Conservation (phyloP, 2,797 vertebrate genomes). For the Crenichthys baileyi region DNA sequence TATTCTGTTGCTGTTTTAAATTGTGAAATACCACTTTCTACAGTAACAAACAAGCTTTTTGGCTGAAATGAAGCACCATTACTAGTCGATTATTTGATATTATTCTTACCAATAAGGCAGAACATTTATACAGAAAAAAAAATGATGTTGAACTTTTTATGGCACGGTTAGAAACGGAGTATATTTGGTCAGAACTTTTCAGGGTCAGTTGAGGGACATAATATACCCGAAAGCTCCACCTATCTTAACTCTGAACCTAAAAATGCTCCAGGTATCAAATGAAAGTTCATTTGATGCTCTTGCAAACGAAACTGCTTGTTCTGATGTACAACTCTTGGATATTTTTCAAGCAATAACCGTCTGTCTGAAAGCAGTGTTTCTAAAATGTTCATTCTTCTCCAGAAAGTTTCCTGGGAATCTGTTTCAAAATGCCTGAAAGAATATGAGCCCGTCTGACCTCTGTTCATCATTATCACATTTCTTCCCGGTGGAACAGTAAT, state of each 20-base stretch:
- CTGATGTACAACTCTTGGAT: no score
- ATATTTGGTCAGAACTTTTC: background rate
- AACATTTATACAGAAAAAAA: background rate
- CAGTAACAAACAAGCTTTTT: background rate
- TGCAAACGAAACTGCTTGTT: no score
- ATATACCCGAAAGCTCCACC: background rate
- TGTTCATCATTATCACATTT: slow-evolving; percentile 38
- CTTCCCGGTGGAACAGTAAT: slow-evolving; percentile 33
- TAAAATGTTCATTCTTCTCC: background rate
- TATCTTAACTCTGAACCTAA: background rate
- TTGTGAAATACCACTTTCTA: background rate
- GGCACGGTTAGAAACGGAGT: background rate
- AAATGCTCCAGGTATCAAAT: background rate
- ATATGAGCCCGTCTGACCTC: slow-evolving; percentile 9
- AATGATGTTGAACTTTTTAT: background rate
- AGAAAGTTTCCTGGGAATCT: background rate
- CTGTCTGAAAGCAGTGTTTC: no score
- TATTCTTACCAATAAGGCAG: background rate
- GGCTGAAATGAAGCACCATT: background rate
- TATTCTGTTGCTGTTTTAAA: background rate
- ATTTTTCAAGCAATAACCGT: no score
- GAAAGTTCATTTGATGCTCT: background rate
- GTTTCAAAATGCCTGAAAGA: background rate
- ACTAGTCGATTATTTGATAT: background rate
- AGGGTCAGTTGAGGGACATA: background rate